These are phyloP conservation scores for Ligdia adustata DNA, from an alignment of 2,888 invertebrate species.

Conservation along the genomic window DNA sequence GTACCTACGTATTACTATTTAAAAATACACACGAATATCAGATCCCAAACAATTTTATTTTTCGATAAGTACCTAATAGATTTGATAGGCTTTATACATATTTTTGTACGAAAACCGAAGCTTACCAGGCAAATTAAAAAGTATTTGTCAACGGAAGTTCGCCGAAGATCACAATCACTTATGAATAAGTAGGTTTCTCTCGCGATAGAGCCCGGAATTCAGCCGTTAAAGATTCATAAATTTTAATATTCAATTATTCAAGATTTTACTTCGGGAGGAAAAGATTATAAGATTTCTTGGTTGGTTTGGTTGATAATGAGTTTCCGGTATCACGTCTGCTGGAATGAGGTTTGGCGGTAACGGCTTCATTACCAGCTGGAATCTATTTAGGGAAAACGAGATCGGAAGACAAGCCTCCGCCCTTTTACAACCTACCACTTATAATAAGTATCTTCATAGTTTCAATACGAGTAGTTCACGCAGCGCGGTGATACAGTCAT, in stretches of 20 bases:
- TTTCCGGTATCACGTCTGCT: slow-evolving; percentile 74
- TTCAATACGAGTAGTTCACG: too few relatives aligned
- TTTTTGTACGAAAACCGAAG: too few relatives aligned
- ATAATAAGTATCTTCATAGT: too few relatives aligned
- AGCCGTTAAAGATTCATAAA: slow-evolving; percentile 49
- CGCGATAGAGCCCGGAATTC: too few relatives aligned
- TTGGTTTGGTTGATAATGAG: slow-evolving; percentile 77
- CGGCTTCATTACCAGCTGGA: slow-evolving; percentile 55
- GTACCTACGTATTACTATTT: too few relatives aligned
- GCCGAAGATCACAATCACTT: slow-evolving; percentile 17
- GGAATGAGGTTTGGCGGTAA: slow-evolving; percentile 60
- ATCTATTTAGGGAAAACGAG: slow-evolving; percentile 58
- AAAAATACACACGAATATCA: too few relatives aligned
- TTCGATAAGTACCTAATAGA: too few relatives aligned
- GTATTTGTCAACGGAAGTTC: slow-evolving; percentile 25
- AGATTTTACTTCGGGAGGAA: slow-evolving; percentile 74
- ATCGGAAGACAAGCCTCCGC: slow-evolving; percentile 42
- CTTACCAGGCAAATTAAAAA: too few relatives aligned
- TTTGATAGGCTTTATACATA: too few relatives aligned
- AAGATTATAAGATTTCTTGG: slow-evolving; percentile 78
- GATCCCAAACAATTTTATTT: too few relatives aligned
- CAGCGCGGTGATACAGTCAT: too few relatives aligned
- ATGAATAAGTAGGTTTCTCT: slow-evolving; percentile 29
- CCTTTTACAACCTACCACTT: too few relatives aligned
- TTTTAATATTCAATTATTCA: slow-evolving; percentile 75